Conservation (phyloP, 2,888 invertebrate genomes). For the Agrotis puta region DNA sequence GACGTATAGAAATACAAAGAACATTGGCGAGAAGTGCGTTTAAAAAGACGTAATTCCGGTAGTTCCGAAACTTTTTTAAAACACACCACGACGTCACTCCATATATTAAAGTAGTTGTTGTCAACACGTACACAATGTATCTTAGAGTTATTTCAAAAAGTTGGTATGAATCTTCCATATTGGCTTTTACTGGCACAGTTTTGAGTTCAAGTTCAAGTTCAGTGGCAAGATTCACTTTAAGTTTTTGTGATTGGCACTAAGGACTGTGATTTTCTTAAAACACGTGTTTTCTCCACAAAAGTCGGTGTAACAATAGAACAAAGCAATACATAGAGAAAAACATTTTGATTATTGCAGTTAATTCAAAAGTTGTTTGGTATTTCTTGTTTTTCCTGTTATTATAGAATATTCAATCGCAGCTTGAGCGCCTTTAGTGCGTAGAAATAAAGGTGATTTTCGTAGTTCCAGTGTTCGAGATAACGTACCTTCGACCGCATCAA, state of each 20-base stretch:
- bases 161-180: background rate
- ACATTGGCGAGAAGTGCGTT: conserved; percentile 1
- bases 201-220: no score
- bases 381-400: background rate
- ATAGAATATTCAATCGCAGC: background rate
- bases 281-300: background rate
- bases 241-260: background rate
- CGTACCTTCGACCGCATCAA: background rate
- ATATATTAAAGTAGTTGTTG: background rate
- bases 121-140: background rate
- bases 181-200: background rate
- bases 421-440: background rate
- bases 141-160: background rate
- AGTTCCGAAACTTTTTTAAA: conserved; percentile 1
- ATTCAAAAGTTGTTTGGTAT: background rate
- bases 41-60: background rate
- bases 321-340: no score
- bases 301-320: background rate
- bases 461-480: background rate
- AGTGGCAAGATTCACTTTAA: background rate
- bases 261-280: background rate
- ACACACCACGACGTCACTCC: background rate
- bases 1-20: background rate
- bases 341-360: background rate
- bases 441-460: background rate